phyloP scores from a whole-genome alignment of 2,113 vertebrate species.

The Collichthys lucidus region DNA sequence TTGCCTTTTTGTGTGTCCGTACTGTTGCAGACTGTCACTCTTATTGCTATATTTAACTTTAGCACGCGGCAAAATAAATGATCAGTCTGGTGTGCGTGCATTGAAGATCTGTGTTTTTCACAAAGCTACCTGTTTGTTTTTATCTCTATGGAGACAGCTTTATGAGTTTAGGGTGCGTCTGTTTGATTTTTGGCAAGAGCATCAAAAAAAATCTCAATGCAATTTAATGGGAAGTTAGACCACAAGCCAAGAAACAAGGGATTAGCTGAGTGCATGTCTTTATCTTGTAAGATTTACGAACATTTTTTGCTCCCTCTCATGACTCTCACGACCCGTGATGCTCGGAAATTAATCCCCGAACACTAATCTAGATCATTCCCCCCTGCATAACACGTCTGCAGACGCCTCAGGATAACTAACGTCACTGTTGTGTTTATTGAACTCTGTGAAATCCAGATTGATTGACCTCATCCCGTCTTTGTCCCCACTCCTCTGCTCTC shows the following conservation, averaged over 20 bases:
- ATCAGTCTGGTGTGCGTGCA: background rate
- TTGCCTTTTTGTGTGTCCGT: slow-evolving; percentile 7
- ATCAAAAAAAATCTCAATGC: background rate
- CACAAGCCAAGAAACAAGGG: background rate
- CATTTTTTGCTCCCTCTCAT: background rate
- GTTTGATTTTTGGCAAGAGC: background rate
- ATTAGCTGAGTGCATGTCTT: background rate
- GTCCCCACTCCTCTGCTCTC: background rate
- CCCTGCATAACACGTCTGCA: background rate
- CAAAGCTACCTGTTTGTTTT: background rate
- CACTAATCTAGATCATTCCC: background rate
- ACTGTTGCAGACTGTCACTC: background rate
- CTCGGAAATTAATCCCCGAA: background rate
- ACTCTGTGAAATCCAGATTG: slow-evolving; percentile 35
- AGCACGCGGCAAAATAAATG: too few species aligned
- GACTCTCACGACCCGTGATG: background rate
- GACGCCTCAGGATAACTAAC: background rate
- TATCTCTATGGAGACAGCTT: background rate
- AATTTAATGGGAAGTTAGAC: background rate
- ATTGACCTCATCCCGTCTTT: slow-evolving; percentile 35
- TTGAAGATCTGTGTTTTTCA: background rate
- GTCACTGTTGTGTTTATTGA: slow-evolving; percentile 6
- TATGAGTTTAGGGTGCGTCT: background rate
- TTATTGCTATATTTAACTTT: slow-evolving; percentile 8
- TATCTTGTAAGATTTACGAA: background rate